Base-by-base conservation (phyloP, 2,888 invertebrate genomes). In the Clivina fossor region DNA sequence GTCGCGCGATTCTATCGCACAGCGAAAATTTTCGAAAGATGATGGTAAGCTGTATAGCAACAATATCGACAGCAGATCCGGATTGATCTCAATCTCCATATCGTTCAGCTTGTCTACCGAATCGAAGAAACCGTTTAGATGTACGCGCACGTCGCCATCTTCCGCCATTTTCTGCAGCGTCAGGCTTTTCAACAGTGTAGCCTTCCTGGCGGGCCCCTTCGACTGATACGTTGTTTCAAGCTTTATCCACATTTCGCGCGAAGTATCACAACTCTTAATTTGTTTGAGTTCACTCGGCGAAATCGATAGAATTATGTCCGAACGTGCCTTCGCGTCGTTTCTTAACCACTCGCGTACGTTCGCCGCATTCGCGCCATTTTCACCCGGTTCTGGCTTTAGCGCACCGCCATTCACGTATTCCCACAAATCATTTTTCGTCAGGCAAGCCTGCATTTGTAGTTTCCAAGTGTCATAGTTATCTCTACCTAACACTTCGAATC, bases 1-100 rank as follows among this genome's bases (percentile, higher is more conserved):
- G 50, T 71, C 69, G 3, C 67, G 60, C 1, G 69, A 64, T 56
- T 71, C 68, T 5, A 71, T 66, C 0, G 68, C 68, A 11, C 63
- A 65, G 26, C 66, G 43, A 57, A 69, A 70, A 24, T 66, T 69
- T 38, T 70, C 68, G 22, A 58, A 71, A 1, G 18, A 61, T 3
- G 57, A 18, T 16, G 67, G 66, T 9, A 70, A 50, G 53, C 67
- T 69, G 41, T 69, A 68, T 11, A 71, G 44, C 13, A 70, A 46
- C 53, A 69, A 60, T 11, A 70, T 68, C 2, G 65, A 58, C 13
- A 68, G 53, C 8, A 67, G 66, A n/a, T n/a, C n/a, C n/a, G n/a
- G n/a, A n/a, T n/a, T n/a, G n/a, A n/a, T n/a, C n/a, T n/a, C n/a
- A n/a, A n/a, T n/a, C n/a, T n/a, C n/a, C n/a, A n/a, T n/a, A n/a